Percentiles rank a stretch among this genome's conserved stretches.
Evolutionary conservation across 2,113 vertebrate species (phyloP).

Genomic region (Pluvialis apricaria): DNA sequence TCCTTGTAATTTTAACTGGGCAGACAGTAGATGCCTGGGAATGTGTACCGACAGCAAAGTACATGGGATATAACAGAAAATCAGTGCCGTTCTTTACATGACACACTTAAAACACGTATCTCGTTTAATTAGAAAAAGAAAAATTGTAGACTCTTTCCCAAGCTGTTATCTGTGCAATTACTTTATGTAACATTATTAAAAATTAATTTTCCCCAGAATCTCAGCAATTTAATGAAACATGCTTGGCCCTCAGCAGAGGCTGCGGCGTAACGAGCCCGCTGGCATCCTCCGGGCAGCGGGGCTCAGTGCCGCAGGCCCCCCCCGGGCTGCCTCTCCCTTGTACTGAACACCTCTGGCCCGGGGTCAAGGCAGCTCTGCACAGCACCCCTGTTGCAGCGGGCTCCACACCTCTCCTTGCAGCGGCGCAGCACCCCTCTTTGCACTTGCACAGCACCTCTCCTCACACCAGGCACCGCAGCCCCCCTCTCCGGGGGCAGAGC

Average conservation of each 20-base stretch:
- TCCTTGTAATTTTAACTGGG: not conserved
- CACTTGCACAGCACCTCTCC: not conserved
- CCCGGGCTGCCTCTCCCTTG: not conserved
- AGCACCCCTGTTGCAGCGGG: not conserved
- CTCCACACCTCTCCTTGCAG: not conserved
- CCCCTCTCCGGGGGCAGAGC: not conserved
- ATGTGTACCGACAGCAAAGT: not conserved
- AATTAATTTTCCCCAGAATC: conserved; percentile 51
- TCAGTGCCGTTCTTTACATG: not conserved
- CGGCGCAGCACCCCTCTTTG: not conserved
- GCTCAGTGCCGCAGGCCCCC: not conserved
- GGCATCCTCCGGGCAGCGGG: not conserved
- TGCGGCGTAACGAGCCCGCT: not conserved
- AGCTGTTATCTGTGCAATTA: conserved; percentile 43
- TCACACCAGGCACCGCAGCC: not conserved
- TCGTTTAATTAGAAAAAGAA: conserved; percentile 39
- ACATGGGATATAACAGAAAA: not conserved
- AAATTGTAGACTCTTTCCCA: not conserved
- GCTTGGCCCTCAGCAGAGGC: not conserved
- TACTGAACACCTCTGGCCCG: not conserved
- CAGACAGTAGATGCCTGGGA: not conserved
- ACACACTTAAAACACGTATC: not conserved
- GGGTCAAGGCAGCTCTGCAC: not conserved
- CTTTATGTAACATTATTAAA: conserved; percentile 63
- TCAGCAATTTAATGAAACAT: not conserved